These are phyloP conservation scores for Portunus trituberculatus DNA, from an alignment of 1,140 invertebrate genomes.

Conservation along the genomic window DNA sequence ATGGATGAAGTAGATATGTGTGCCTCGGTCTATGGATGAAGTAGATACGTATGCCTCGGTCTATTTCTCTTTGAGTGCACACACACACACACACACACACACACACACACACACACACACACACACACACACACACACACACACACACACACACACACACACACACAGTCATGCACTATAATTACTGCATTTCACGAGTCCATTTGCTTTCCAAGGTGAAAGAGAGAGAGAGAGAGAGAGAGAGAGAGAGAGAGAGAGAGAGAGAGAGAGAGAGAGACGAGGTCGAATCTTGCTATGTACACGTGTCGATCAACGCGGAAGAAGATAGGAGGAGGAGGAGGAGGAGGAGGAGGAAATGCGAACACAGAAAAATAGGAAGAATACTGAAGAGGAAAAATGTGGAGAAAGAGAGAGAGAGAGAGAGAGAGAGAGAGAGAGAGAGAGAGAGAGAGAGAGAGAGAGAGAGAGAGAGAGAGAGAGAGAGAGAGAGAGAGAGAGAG, in stretches of 20 bases:
- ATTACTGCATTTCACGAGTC: too few species aligned
- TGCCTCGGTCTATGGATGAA: too few species aligned
- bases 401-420: neutral
- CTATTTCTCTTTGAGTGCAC: too few species aligned
- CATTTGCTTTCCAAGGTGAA: neutral
- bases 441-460: neutral
- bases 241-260: neutral
- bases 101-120: too few species aligned
- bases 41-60: too few species aligned
- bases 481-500: neutral
- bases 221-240: neutral
- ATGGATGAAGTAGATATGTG: too few species aligned
- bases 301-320: neutral
- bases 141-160: neutral
- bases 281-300: neutral
- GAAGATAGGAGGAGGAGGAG: neutral
- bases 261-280: conserved; percentile 21
- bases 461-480: neutral
- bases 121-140: neutral
- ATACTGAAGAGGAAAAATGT: neutral
- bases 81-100: too few species aligned
- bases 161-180: neutral
- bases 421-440: neutral
- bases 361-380: neutral
- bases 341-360: neutral